Evolutionary conservation across 2,797 vertebrate species (phyloP).

Genomic region (Poeciliopsis gracilis): DNA sequence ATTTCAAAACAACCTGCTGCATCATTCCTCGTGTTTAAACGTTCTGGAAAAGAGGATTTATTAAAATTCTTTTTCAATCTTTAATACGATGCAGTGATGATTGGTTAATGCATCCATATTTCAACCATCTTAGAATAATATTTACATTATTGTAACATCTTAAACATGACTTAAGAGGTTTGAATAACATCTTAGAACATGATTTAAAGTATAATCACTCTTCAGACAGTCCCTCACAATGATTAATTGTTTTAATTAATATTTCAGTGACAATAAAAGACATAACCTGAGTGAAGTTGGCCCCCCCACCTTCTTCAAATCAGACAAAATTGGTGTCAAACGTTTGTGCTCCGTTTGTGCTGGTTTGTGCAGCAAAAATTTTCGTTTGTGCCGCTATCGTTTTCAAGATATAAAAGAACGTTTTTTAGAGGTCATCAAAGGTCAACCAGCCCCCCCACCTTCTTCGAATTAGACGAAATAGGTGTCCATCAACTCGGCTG

Average conservation of each 20-base stretch:
- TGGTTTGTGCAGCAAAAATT: too few species aligned
- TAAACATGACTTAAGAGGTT: too few species aligned
- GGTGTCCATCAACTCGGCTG: too few species aligned
- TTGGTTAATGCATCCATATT: not conserved
- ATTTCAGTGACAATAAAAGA: not conserved
- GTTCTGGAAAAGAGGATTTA: not conserved
- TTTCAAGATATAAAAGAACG: too few species aligned
- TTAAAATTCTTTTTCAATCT: not conserved
- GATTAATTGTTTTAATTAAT: not conserved
- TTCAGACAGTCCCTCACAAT: not conserved
- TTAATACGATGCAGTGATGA: not conserved
- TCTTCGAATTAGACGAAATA: too few species aligned
- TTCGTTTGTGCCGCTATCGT: too few species aligned
- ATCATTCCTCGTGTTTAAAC: not conserved
- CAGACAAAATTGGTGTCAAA: too few species aligned
- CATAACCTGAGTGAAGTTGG: too few species aligned
- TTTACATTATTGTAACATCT: not conserved
- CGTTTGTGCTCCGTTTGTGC: too few species aligned
- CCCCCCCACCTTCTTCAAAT: too few species aligned
- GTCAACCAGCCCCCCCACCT: too few species aligned
- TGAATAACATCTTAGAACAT: not conserved
- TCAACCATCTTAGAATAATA: not conserved
- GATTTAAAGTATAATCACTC: not conserved
- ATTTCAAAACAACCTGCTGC: conserved; percentile 9
- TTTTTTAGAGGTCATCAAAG: too few species aligned